Percentiles rank a stretch among this genome's conserved stretches.
Conservation (phyloP, 2,113 vertebrate genomes). For the Vulpes ferrilata region DNA sequence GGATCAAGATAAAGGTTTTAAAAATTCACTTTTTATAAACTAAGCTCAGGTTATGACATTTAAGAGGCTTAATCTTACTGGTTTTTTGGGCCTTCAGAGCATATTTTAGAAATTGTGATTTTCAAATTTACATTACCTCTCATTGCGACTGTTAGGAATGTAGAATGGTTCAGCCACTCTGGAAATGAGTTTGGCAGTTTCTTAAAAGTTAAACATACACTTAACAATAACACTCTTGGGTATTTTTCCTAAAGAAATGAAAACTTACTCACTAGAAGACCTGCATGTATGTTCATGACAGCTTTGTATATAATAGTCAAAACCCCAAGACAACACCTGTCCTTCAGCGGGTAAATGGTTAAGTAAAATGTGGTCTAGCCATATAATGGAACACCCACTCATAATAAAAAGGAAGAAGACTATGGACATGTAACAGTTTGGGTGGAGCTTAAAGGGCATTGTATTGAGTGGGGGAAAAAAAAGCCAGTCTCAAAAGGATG, state of each 20-base stretch:
- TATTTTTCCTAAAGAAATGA: neutral
- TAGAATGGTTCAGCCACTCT: neutral
- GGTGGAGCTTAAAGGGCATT: neutral
- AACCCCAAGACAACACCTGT: neutral
- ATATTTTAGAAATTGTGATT: conserved; percentile 17
- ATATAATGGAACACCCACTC: neutral
- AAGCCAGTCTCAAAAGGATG: neutral
- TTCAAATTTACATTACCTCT: neutral
- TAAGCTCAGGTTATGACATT: neutral
- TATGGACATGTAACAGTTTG: neutral
- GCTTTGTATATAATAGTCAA: neutral
- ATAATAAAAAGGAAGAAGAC: neutral
- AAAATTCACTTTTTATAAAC: neutral
- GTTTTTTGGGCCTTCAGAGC: conserved; percentile 19
- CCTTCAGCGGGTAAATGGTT: neutral
- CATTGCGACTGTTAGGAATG: neutral
- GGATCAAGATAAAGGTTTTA: neutral
- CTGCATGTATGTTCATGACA: neutral
- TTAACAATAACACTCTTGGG: neutral
- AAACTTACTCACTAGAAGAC: neutral
- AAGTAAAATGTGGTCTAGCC: neutral
- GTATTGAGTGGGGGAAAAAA: neutral
- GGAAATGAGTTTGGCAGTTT: conserved; percentile 28
- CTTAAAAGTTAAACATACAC: neutral
- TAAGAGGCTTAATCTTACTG: neutral